Base-by-base conservation (phyloP, 64 coral and sea anemone species). In the Orbicella faveolata region DNA sequence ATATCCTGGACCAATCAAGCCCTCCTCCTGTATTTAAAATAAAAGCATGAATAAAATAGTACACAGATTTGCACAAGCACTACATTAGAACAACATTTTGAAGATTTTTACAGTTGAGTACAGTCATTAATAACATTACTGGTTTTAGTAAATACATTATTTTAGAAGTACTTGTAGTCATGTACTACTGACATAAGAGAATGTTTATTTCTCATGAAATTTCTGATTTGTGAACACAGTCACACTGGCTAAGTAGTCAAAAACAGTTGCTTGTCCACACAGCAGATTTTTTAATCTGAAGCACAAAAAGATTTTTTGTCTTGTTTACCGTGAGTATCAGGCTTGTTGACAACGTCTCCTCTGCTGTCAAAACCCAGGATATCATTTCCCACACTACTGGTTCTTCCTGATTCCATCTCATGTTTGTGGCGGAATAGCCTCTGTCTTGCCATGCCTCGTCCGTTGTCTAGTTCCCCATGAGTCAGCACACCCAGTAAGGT, bases 321-420 rank as follows among this genome's bases (percentile, higher is more conserved):
- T 70, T 70, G 12, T 52, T 88, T 36, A 99, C 97, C 97, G 86
- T 99, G 97, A 17, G 73, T 68, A 84, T 99, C 97, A 82, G 97
- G 75, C 67, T 99, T 99, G 74, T 99, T 99, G 2, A 99, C 91
- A 74, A 98, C 96, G 80, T 98, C 89, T 84, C 96, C 96, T 26
- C 87, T 66, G 76, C 94, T 94, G 74, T 98, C 96, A 89, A 98
- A 98, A 26, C 96, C 96, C 63, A 98, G 74, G 57, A 98, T 98
- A 74, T 98, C 96, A 93, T 95, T 98, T 70, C 96, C 96, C 20
- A 98, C 96, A 84, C 94, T 98, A 52, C 96, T 98, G 20, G 96
- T 98, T 84, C 96, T 87, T 34, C 96, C 96, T 77, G 93, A 95
- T 72, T 98, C 96, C 96, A 98, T 98, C 73, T 98, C 96, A 93